Evolutionary conservation across 2,888 invertebrate species (phyloP).

Genomic region (Brassicogethes aeneus): DNA sequence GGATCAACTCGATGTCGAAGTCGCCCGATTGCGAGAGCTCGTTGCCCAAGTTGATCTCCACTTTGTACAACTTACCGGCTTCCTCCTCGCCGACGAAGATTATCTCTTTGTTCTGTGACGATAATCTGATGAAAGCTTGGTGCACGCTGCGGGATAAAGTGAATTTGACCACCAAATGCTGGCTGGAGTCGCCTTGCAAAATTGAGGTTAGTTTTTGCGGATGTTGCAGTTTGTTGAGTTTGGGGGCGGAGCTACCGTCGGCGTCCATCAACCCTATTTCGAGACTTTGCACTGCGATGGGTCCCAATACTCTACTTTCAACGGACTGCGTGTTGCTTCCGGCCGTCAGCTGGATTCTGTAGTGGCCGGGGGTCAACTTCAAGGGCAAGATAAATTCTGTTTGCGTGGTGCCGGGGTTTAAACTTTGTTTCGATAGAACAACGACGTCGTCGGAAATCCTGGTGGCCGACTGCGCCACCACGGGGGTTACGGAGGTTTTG

Average conservation of each 20-base stretch:
- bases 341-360: slow-evolving; percentile 70
- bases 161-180: slow-evolving; percentile 74
- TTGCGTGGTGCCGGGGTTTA: slow-evolving; percentile 47
- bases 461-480: slow-evolving; percentile 67
- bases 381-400: slow-evolving; percentile 70
- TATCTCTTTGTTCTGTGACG: slow-evolving; percentile 67
- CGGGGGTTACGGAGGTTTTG: slow-evolving; percentile 59
- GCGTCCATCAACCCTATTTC: slow-evolving; percentile 86
- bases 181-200: slow-evolving; percentile 81
- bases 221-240: slow-evolving; percentile 61
- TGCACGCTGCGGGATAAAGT: slow-evolving; percentile 58
- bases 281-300: slow-evolving; percentile 64
- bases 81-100: slow-evolving; percentile 92
- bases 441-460: slow-evolving; percentile 65
- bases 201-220: slow-evolving; percentile 61
- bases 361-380: slow-evolving; percentile 77
- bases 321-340: slow-evolving; percentile 46
- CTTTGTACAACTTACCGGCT: slow-evolving; percentile 66
- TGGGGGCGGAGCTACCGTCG: slow-evolving; percentile 79
- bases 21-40: slow-evolving; percentile 72
- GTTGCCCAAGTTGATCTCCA: slow-evolving; percentile 74
- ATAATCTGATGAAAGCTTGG: slow-evolving; percentile 79
- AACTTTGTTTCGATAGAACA: slow-evolving; percentile 58
- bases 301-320: slow-evolving; percentile 62
- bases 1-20: slow-evolving; percentile 73